These are phyloP conservation scores for Petrophora chlorosata DNA, from an alignment of 2,888 invertebrate genomes.

Conservation along the genomic window DNA sequence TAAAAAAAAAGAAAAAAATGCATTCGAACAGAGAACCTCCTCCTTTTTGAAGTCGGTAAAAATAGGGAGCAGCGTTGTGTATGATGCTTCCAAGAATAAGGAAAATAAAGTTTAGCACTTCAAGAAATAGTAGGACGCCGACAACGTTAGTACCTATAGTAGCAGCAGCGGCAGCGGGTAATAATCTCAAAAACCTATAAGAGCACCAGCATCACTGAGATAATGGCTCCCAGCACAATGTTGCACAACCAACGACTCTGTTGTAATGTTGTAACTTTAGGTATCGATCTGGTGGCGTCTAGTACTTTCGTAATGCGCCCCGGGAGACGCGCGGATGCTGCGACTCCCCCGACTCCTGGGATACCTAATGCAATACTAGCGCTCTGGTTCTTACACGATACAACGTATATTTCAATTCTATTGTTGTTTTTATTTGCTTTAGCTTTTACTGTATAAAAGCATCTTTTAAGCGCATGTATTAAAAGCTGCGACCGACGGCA, in stretches of 20 bases:
- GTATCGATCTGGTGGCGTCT: slow-evolving; percentile 77
- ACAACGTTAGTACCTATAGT: too few relatives aligned
- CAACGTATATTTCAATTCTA: slow-evolving; percentile 43
- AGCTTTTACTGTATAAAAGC: slow-evolving; percentile 7
- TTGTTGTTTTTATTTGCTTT: slow-evolving; percentile 41
- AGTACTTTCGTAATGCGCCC: slow-evolving; percentile 80
- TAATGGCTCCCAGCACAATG: slow-evolving; percentile 35
- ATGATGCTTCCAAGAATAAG: too few relatives aligned
- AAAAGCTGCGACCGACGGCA: too few relatives aligned
- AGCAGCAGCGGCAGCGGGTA: too few relatives aligned
- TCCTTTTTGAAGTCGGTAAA: too few relatives aligned
- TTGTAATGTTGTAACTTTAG: slow-evolving; percentile 64
- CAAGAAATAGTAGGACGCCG: too few relatives aligned
- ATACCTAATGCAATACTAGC: slow-evolving; percentile 77
- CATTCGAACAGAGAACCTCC: too few relatives aligned
- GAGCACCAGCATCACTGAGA: background rate
- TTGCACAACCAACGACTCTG: slow-evolving; percentile 58
- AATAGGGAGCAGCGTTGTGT: too few relatives aligned
- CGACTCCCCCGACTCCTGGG: slow-evolving; percentile 67
- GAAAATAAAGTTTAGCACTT: too few relatives aligned
- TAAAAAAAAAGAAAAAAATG: too few relatives aligned
- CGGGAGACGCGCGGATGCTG: slow-evolving; percentile 71
- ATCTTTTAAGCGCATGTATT: too few relatives aligned
- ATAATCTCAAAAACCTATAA: background rate
- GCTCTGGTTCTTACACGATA: slow-evolving; percentile 51